These are phyloP conservation scores for Coelogynopora nodosa DNA, from an alignment of 2,888 invertebrate species.

Conservation along the genomic window DNA sequence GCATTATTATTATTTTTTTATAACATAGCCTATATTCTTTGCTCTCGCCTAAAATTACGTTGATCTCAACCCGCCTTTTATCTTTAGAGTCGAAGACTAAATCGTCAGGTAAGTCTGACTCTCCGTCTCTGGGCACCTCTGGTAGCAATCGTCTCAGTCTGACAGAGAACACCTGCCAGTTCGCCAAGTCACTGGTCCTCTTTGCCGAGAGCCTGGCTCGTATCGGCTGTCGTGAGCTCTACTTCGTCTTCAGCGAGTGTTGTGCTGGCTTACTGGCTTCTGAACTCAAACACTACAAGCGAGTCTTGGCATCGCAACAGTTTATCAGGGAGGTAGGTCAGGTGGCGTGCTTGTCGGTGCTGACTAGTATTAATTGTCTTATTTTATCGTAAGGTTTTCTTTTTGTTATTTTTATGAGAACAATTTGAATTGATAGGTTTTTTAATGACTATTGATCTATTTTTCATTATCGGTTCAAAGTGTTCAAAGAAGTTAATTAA, in stretches of 20 bases:
- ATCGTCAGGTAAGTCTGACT: too few species aligned
- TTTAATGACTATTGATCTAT: too few species aligned
- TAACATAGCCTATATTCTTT: too few species aligned
- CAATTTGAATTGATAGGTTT: too few species aligned
- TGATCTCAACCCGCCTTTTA: too few species aligned
- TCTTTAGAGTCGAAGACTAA: background rate
- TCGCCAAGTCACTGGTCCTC: constrained; percentile 23
- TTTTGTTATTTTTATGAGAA: too few species aligned
- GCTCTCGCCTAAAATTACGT: too few species aligned
- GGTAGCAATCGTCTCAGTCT: background rate
- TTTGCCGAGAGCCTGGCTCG: background rate
- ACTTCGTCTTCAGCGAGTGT: constrained; percentile 9
- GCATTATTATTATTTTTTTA: background rate
- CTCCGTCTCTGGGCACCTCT: background rate
- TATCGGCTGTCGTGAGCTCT: background rate
- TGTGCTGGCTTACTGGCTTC: constrained; percentile 27
- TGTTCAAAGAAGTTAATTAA: too few species aligned
- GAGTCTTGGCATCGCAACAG: background rate
- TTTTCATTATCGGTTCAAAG: too few species aligned
- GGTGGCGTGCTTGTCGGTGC: too few species aligned
- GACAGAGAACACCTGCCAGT: constrained; percentile 7
- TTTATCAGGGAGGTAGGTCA: background rate
- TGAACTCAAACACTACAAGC: constrained; percentile 35
- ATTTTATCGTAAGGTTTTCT: too few species aligned
- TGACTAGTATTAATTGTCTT: too few species aligned